A percentile compares a stretch with the other conserved stretches of the same genome.
phyloP scores from a whole-genome alignment of 2,797 vertebrate species.

The Salmo trutta region DNA sequence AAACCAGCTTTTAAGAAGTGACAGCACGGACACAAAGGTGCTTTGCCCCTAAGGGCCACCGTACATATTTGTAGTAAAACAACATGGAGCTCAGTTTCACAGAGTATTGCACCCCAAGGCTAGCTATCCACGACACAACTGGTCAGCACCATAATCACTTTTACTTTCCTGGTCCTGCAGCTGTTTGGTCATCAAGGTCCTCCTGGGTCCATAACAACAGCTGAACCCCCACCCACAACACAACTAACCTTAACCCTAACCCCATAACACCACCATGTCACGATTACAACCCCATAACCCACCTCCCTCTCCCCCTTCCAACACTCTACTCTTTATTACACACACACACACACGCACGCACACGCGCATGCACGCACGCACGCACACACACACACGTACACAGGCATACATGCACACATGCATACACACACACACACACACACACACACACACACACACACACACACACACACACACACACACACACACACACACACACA shows the following conservation, averaged over 20 bases:
- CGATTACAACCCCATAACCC: neutral
- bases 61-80: neutral
- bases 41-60: neutral
- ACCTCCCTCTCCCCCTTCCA: neutral
- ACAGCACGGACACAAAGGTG: neutral
- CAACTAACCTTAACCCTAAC: neutral
- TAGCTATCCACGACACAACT: neutral
- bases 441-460: neutral
- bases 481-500: neutral
- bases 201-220: constrained; percentile 3
- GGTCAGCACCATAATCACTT: neutral
- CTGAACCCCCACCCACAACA: neutral
- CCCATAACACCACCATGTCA: neutral
- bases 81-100: neutral
- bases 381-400: neutral
- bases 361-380: neutral
- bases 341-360: neutral
- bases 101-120: neutral
- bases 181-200: neutral
- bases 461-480: constrained; percentile 11
- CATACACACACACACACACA: neutral
- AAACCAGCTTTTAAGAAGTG: neutral
- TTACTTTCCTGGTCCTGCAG: constrained; percentile 3
- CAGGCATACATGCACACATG: constrained; percentile 1
- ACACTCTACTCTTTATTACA: neutral